A percentile compares a stretch with the other conserved stretches of the same genome.
Conservation (phyloP, 2,797 vertebrate species). For the Enteromius mattozi region DNA sequence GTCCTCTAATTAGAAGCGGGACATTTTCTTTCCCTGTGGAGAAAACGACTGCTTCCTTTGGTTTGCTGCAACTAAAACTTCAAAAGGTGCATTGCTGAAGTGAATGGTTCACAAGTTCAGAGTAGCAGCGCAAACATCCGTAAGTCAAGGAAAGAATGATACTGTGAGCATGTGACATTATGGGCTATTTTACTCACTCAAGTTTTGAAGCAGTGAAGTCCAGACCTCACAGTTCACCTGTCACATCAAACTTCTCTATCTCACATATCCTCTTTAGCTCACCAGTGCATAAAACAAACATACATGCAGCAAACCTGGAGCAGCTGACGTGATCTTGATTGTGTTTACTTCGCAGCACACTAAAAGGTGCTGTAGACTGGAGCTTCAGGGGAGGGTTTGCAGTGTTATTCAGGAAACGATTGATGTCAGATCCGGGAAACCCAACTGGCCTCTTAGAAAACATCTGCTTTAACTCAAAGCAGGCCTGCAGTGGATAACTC, state of each 20-base stretch:
- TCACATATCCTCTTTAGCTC: constrained; percentile 35
- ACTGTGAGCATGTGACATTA: constrained; percentile 14
- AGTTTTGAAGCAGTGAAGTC: constrained; percentile 43
- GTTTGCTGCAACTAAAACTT: constrained; percentile 66
- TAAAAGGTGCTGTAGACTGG: not conserved
- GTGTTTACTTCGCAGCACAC: no score
- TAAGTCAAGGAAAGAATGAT: constrained; percentile 33
- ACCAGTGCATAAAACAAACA: constrained; percentile 10
- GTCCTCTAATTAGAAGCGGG: constrained; percentile 73
- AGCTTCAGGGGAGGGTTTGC: not conserved
- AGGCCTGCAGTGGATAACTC: constrained; percentile 68
- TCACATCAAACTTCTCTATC: constrained; percentile 39
- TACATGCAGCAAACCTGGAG: not conserved
- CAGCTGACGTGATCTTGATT: not conserved
- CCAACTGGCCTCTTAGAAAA: constrained; percentile 76
- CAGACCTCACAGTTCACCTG: constrained; percentile 53
- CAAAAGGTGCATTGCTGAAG: constrained; percentile 62
- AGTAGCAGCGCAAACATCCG: not conserved
- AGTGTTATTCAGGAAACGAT: constrained; percentile 23
- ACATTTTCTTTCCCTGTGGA: constrained; percentile 39
- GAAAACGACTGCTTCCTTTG: constrained; percentile 71
- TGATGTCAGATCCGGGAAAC: constrained; percentile 79
- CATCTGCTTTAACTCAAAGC: constrained; percentile 70
- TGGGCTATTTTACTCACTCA: constrained; percentile 23
- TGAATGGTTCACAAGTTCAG: not conserved